phyloP scores from a whole-genome alignment of 2,113 vertebrate genomes.

The Sus scrofa region T2T-Sscrofa CM000826.6:73122001-73122500 shows the following conservation, averaged over 20 bases:
- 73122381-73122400: neutral
- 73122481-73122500: neutral
- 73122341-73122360: too few relatives aligned
- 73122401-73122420: neutral
- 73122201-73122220: too few relatives aligned
- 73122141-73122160: too few relatives aligned
- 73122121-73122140: neutral
- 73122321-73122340: too few relatives aligned
- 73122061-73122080: neutral
- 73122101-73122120: neutral
- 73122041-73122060: neutral
- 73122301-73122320: too few relatives aligned
- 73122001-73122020: neutral
- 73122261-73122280: too few relatives aligned
- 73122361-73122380: too few relatives aligned
- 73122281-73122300: too few relatives aligned
- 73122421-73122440: neutral
- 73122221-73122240: too few relatives aligned
- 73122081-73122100: neutral
- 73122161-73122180: too few relatives aligned
- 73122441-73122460: neutral
- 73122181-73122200: too few relatives aligned
- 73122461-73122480: neutral
- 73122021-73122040: neutral
- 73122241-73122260: too few relatives aligned